These are phyloP conservation scores for Melanotaenia maccullochi DNA, from an alignment of 2,797 vertebrate species.

Conservation along the genomic window DNA sequence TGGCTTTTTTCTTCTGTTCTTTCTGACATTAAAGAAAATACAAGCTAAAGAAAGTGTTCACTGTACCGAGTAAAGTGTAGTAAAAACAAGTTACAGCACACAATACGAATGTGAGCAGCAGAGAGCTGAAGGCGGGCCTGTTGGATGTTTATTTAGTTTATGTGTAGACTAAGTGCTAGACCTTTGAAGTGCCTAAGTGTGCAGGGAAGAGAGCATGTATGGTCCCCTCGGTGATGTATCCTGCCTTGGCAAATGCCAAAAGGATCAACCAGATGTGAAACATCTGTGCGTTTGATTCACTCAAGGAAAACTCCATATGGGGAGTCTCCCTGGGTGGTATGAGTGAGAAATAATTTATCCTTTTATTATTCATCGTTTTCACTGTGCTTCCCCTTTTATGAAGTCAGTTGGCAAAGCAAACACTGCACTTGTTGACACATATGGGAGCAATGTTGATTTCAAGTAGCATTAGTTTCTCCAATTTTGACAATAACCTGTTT, in stretches of 20 bases:
- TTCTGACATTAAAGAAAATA: not conserved
- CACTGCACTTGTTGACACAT: conserved; percentile 39
- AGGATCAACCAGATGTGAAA: conserved; percentile 78
- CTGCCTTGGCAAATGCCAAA: conserved; percentile 75
- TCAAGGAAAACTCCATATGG: conserved; percentile 71
- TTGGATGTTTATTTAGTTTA: conserved; percentile 28
- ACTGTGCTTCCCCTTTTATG: conserved; percentile 47
- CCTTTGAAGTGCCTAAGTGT: conserved; percentile 64
- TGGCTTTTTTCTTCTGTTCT: not conserved
- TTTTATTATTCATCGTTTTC: conserved; percentile 74
- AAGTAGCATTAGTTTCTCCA: conserved; percentile 10
- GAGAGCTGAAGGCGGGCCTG: not conserved
- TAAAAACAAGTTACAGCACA: not conserved
- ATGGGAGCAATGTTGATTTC: conserved; percentile 33
- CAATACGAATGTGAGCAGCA: conserved; percentile 9
- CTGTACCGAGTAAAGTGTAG: not conserved
- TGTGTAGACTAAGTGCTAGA: conserved; percentile 35
- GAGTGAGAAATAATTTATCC: conserved; percentile 74
- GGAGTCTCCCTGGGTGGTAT: conserved; percentile 61
- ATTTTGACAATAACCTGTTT: not conserved
- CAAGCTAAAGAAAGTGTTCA: not conserved
- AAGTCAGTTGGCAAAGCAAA: conserved; percentile 47
- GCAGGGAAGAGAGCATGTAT: conserved; percentile 47
- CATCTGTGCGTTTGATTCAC: conserved; percentile 75
- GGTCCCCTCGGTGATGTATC: conserved; percentile 40